These are phyloP conservation scores for Hippolais icterina DNA, from an alignment of 2,113 vertebrate genomes.

Conservation along the genomic window DNA sequence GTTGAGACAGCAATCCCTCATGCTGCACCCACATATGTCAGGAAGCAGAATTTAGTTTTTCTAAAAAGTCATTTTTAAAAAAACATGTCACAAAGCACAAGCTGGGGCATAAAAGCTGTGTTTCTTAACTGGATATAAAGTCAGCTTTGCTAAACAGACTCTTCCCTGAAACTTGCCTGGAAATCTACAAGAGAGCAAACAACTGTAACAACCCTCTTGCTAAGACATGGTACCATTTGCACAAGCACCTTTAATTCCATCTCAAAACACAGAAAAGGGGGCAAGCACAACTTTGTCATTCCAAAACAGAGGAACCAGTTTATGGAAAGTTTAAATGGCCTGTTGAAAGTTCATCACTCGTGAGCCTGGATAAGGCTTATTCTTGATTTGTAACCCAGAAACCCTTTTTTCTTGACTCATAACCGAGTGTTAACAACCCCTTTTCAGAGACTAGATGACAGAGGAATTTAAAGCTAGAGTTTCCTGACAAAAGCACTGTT, in stretches of 20 bases:
- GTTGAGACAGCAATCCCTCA: neutral
- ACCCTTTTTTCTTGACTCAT: neutral
- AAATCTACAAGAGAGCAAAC: neutral
- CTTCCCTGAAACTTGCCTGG: neutral
- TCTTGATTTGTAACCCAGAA: neutral
- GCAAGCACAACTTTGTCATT: neutral
- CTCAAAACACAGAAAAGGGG: neutral
- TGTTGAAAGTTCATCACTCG: fast-evolving
- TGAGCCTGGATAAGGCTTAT: neutral
- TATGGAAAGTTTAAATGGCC: neutral
- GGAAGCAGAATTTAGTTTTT: neutral
- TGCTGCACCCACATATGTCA: neutral
- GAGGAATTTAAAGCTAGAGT: neutral
- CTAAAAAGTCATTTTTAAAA: neutral
- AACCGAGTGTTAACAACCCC: neutral
- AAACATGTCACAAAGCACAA: neutral
- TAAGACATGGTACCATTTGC: neutral
- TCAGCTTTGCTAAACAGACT: neutral
- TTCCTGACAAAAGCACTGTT: neutral
- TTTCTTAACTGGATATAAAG: neutral
- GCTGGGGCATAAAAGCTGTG: neutral
- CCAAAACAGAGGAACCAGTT: neutral
- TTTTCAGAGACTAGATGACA: neutral
- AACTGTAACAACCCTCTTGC: neutral
- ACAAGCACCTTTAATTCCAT: neutral